These are phyloP conservation scores for Platypus cylindrus DNA, from an alignment of 2,888 invertebrate genomes.

Conservation along the genomic window DNA sequence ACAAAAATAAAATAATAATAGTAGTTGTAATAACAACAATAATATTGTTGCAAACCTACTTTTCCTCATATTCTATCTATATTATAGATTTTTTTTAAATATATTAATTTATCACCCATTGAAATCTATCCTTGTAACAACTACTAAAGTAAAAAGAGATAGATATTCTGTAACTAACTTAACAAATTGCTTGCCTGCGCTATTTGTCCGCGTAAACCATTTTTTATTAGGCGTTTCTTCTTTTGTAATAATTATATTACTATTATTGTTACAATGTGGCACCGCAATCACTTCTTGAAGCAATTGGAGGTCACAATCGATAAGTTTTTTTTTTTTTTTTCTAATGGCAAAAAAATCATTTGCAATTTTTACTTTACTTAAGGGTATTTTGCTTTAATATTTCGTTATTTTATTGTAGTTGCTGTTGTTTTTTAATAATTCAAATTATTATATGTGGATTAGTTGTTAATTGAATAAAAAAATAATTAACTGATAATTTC, in stretches of 20 bases:
- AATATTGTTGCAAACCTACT: conserved; percentile 2
- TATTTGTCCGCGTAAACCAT: conserved; percentile 10
- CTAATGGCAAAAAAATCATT: neutral
- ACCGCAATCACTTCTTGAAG: conserved; percentile 11
- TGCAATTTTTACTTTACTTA: neutral
- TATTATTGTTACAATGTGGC: conserved; percentile 12
- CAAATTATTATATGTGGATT: too few relatives aligned
- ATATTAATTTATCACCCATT: conserved; percentile 11
- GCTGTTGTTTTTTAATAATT: too few relatives aligned
- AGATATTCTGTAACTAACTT: conserved; percentile 8
- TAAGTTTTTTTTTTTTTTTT: neutral
- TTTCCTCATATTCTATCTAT: neutral
- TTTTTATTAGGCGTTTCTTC: conserved; percentile 14
- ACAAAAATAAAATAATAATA: neutral
- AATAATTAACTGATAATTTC: too few relatives aligned
- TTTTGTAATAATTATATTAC: conserved; percentile 16
- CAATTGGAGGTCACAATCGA: conserved; percentile 11
- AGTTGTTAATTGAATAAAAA: too few relatives aligned
- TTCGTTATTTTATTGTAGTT: too few relatives aligned
- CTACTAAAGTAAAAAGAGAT: too few relatives aligned
- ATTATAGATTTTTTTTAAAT: too few relatives aligned
- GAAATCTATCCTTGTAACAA: conserved; percentile 16
- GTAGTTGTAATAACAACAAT: too few relatives aligned
- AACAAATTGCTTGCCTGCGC: conserved; percentile 12
- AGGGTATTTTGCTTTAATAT: too few relatives aligned